Evolutionary conservation across 2,888 invertebrate species (phyloP).

Genomic region (Hoplodrina blanda): DNA sequence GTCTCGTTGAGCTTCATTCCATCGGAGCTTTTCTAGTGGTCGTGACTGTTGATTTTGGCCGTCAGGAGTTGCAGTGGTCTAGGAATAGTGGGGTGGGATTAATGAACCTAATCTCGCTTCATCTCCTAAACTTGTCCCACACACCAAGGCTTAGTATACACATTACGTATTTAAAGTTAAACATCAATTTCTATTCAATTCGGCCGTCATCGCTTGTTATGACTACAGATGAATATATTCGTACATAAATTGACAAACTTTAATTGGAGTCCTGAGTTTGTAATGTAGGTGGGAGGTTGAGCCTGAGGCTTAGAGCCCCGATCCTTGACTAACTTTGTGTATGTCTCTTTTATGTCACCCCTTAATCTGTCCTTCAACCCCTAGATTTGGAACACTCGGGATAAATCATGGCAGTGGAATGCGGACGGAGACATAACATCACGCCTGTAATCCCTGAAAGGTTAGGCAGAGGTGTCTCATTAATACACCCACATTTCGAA

Average conservation of each 20-base stretch:
- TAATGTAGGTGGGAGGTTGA: not conserved
- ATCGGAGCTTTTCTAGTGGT: no score
- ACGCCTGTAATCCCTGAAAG: no score
- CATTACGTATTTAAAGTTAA: constrained; percentile 67
- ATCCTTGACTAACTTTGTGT: not conserved
- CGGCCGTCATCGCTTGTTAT: constrained; percentile 48
- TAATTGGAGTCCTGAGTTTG: constrained; percentile 44
- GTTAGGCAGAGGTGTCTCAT: no score
- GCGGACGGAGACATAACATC: no score
- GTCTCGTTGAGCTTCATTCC: no score
- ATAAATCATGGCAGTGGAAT: no score
- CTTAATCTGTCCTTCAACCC: not conserved
- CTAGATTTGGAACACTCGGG: not conserved
- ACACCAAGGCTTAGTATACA: constrained; percentile 41
- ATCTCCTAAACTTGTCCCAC: constrained; percentile 16
- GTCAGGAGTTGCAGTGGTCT: no score
- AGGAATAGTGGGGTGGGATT: no score
- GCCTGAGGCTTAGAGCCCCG: not conserved
- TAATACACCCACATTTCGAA: no score
- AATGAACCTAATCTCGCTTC: constrained; percentile 13
- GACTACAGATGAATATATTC: constrained; percentile 51
- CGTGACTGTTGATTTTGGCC: no score
- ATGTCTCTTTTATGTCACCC: not conserved
- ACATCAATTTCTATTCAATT: constrained; percentile 69
- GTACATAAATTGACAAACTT: constrained; percentile 57